These are phyloP conservation scores for Pipistrellus nathusii DNA, from an alignment of 2,797 vertebrate species.

Conservation along the genomic window DNA sequence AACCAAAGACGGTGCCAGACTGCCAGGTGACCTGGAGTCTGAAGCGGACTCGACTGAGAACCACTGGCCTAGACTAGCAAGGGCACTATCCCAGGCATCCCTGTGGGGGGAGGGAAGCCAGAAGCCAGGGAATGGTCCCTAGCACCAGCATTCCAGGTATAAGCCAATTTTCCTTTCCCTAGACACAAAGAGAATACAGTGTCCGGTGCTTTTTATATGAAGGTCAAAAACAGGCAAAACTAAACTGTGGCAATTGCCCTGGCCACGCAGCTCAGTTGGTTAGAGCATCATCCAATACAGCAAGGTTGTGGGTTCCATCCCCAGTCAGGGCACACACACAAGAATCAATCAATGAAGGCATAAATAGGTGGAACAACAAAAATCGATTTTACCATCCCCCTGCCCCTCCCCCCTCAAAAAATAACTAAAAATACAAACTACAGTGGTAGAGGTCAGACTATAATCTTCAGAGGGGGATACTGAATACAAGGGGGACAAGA, in stretches of 20 bases:
- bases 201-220: background rate
- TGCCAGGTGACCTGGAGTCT: background rate
- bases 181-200: background rate
- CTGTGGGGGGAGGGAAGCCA: background rate
- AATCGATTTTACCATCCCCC: background rate
- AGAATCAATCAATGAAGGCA: background rate
- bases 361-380: background rate
- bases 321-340: background rate
- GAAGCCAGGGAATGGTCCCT: background rate
- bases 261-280: background rate
- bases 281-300: background rate
- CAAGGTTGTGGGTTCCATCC: background rate
- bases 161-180: background rate
- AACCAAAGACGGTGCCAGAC: background rate
- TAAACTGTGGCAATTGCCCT: background rate
- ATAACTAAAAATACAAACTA: background rate
- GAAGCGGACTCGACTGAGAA: background rate
- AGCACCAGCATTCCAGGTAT: background rate
- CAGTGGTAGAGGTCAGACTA: background rate
- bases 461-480: background rate
- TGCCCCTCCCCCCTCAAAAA: background rate
- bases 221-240: background rate
- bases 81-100: background rate
- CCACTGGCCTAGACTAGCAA: background rate
- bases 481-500: background rate